phyloP scores from a whole-genome alignment of 1,140 invertebrate genomes.

The Glossosoma conforme region DNA sequence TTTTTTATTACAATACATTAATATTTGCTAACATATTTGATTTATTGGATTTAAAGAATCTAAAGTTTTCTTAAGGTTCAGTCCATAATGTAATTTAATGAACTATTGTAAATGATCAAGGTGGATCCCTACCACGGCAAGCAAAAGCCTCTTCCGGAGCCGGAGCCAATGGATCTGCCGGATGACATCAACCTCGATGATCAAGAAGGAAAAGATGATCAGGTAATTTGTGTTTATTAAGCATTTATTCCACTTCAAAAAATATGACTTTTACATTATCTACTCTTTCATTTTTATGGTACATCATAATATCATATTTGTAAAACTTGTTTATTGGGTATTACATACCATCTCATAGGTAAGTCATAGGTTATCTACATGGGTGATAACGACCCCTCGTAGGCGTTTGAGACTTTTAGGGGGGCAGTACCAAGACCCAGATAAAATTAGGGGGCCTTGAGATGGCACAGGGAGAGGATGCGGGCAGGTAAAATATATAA shows the following conservation, averaged over 20 bases:
- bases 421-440: too few species aligned
- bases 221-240: constrained; percentile 50
- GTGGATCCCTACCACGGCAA: constrained; percentile 82
- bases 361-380: too few species aligned
- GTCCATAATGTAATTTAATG: too few species aligned
- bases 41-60: not conserved
- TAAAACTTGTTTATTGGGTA: too few species aligned
- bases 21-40: not conserved
- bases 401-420: too few species aligned
- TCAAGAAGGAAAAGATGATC: constrained; percentile 51
- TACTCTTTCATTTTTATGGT: not conserved
- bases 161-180: constrained; percentile 80
- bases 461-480: too few species aligned
- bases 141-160: constrained; percentile 66
- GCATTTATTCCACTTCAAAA: constrained; percentile 32
- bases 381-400: too few species aligned
- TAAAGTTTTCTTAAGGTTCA: too few species aligned
- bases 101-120: too few species aligned
- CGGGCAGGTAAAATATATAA: too few species aligned
- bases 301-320: not conserved
- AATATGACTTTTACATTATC: constrained; percentile 1
- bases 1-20: not conserved
- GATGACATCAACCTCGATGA: constrained; percentile 82
- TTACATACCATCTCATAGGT: too few species aligned
- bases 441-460: too few species aligned